These are phyloP conservation scores for Mormyrus proboscirostris DNA, from an alignment of 2,797 vertebrate genomes.

Conservation along the genomic window DNA sequence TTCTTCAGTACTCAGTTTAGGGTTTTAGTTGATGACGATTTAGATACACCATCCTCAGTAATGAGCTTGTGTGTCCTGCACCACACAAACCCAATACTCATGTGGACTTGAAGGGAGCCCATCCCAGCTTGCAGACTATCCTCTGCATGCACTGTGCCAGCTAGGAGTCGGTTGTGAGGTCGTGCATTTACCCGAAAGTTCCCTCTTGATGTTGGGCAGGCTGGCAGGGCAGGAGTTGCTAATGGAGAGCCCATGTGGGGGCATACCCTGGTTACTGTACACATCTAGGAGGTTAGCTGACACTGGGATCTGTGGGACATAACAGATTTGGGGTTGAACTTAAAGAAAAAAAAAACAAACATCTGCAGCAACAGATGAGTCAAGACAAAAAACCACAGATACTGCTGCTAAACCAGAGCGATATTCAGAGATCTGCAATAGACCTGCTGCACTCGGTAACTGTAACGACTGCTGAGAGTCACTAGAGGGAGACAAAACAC, in stretches of 20 bases:
- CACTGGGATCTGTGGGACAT: slow-evolving; percentile 71
- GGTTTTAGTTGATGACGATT: neutral
- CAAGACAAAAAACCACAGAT: neutral
- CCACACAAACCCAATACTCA: neutral
- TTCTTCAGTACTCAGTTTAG: neutral
- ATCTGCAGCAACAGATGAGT: neutral
- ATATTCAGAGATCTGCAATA: neutral
- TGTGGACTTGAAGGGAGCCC: neutral
- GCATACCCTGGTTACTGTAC: slow-evolving; percentile 81
- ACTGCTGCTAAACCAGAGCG: neutral
- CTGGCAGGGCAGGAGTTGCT: slow-evolving; percentile 87
- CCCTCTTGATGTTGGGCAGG: slow-evolving; percentile 91
- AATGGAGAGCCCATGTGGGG: slow-evolving; percentile 75
- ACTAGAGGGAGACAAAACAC: slow-evolving; percentile 1
- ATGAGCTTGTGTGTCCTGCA: neutral
- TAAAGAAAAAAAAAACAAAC: neutral
- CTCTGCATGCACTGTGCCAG: neutral
- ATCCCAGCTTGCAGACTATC: neutral
- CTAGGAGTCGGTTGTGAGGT: neutral
- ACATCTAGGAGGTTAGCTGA: slow-evolving; percentile 86
- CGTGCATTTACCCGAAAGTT: slow-evolving; percentile 79
- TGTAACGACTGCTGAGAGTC: neutral
- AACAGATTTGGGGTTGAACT: neutral
- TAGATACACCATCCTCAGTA: neutral
- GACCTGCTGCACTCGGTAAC: neutral